Percentiles rank a stretch among this genome's conserved stretches.
Evolutionary conservation across 2,888 invertebrate species (phyloP).

Genomic region (Gerosis bhagava): DNA sequence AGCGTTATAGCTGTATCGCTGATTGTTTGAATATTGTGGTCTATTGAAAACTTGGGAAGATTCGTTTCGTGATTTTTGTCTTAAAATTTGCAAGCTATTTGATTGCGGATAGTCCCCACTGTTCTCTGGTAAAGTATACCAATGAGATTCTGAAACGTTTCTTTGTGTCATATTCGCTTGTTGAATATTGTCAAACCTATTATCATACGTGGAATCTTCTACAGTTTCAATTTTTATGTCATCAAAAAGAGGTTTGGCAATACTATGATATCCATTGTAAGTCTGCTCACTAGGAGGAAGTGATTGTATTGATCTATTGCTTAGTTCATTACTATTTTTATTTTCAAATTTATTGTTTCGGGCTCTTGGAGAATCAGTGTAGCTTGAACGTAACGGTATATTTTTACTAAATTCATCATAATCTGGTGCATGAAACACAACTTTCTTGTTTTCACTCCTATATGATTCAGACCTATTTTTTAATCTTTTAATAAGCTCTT

Average conservation of each 20-base stretch:
- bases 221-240: not conserved
- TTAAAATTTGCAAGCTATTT: too few relatives aligned
- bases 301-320: constrained; percentile 16
- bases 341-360: not conserved
- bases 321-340: not conserved
- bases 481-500: constrained; percentile 43
- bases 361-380: constrained; percentile 5
- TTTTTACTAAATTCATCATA: constrained; percentile 40
- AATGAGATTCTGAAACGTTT: constrained; percentile 15
- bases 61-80: too few relatives aligned
- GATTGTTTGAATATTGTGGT: too few relatives aligned
- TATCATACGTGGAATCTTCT: not conserved
- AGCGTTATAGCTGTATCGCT: too few relatives aligned
- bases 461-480: constrained; percentile 33
- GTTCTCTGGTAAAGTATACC: constrained; percentile 28
- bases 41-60: too few relatives aligned
- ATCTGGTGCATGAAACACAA: constrained; percentile 26
- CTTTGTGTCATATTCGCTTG: constrained; percentile 22
- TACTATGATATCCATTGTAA: not conserved
- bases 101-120: not conserved
- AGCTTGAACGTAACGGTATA: constrained; percentile 35
- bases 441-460: constrained; percentile 19
- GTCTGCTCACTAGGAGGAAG: constrained; percentile 11
- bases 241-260: constrained; percentile 3
- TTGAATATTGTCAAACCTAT: constrained; percentile 13